Base-by-base conservation (phyloP, 2,797 vertebrate genomes). In the Xenentodon cancila region DNA sequence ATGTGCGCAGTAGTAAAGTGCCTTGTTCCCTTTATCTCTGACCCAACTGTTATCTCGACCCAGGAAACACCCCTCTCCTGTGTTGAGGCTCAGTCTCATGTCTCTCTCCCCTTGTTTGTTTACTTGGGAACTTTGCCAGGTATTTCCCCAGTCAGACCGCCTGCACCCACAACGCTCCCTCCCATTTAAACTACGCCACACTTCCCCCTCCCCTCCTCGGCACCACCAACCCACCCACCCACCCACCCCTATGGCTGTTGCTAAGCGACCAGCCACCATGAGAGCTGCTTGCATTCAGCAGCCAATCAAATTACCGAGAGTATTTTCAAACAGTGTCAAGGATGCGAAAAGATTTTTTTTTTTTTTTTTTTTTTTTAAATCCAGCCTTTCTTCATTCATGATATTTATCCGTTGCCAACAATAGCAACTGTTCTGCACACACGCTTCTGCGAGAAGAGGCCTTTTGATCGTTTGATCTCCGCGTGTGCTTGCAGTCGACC, bases 61-160 rank as follows among this genome's bases (percentile, higher is more conserved):
- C 40, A 69, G 68, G 79, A 80, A 75, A 68, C 47, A 51, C 61
- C 61, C 54, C 42, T 65, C 50, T 75, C 72, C 63, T 61, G 27
- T 53, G 19, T 68, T 64, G 60, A 64, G 2, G 13, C 64, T 65
- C 68, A 56, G 34, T 64, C 71, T 64, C 52, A 53, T 64, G 53
- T 56, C 61, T 45, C 32, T n/a, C 53, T 56, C 56, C 67, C 3
- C 51, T 54, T 59, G 77, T 88, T 88, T 90, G 89, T 93, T 91
- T 91, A 83, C 84, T 89, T 91, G 89, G 92, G 88, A 84, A 53
- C 63, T 50, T 73, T 85, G 89, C 92, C 93, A 92, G 89, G 88
- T 91, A 90, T 91, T 94, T 93, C 90, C 90, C 91, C 80, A 86
- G 81, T 85, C 80, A 75, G 79, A 85, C 79, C 84, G 84, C 49